Base-by-base conservation (phyloP, 2,113 vertebrate genomes). In the Psilopogon haemacephalus region DNA sequence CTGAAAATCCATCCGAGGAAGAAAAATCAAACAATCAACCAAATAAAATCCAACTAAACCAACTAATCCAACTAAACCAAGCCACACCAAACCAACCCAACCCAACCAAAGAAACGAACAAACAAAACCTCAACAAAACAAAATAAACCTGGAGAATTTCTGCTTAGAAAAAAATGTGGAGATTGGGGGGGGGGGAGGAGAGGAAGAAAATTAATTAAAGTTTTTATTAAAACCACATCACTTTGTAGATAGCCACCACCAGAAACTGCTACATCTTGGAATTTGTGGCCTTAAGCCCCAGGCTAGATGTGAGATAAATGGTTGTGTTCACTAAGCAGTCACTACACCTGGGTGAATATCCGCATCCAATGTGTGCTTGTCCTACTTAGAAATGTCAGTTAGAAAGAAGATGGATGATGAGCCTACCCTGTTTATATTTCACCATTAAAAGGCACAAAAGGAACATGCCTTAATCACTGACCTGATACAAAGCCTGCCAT, bases 361-460 rank as follows among this genome's bases (percentile, higher is more conserved):
- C 94, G 59, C 35, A 92, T 90, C 81, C 59, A 69, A 50, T 54
- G 55, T 63, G 50, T 71, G 48, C 33, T 83, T 93, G 87, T 78
- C 62, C 90, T 95, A 81, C 48, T 89, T 95, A 63, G 90, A 93
- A 78, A 55, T 42, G 33, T 70, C 80, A 91, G 24, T 27, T 50
- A 55, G 48, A 85, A 95, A 83, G 60, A 75, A 94, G 86, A 93
- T 78, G 64, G 72, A 87, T 94, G 75, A 96, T 87, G 89, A 94
- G 55, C 90, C 90, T 95, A 50, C 79, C 60, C 67, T 84, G 88
- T 89, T 94, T 95, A 85, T 96, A 83, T 86, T 97, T 95, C 92
- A 88, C 68, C 48, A 88, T 89, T 95, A 94, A 92, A 95, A 95
- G 68, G 73, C 86, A 89, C 87, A 94, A 95, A 94, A 93, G 74